Conservation (phyloP, 2,888 invertebrate genomes). For the Eupeodes latifasciatus region DNA sequence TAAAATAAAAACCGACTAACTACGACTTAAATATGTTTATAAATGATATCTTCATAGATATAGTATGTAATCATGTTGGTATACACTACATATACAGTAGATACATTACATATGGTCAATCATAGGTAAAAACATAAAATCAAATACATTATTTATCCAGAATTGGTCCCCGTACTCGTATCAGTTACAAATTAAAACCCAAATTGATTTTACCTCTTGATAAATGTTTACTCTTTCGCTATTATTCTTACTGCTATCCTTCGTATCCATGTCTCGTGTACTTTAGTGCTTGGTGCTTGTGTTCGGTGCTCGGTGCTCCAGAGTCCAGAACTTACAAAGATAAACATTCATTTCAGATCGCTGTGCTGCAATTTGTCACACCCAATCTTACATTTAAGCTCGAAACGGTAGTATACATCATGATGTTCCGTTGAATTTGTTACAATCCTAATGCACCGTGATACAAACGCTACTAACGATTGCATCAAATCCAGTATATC, state of each 20-base stretch:
- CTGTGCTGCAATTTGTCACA: constrained; percentile 67
- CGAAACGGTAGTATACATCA: constrained; percentile 25
- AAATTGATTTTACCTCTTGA: constrained; percentile 59
- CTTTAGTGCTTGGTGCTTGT: neutral
- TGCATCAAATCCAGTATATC: constrained; percentile 73
- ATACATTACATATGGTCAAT: no score
- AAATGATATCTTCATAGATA: no score
- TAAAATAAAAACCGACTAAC: no score
- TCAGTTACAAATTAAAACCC: constrained; percentile 45
- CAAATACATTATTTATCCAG: neutral
- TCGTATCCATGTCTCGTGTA: neutral
- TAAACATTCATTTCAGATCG: constrained; percentile 60
- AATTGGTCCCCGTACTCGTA: neutral
- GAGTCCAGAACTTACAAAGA: constrained; percentile 34
- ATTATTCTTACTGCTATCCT: constrained; percentile 25
- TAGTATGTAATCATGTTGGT: no score
- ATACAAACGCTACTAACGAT: constrained; percentile 59
- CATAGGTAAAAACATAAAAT: neutral
- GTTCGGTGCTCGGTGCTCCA: neutral
- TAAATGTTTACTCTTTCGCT: constrained; percentile 53
- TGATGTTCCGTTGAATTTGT: constrained; percentile 49
- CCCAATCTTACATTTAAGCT: constrained; percentile 57
- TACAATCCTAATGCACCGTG: constrained; percentile 60
- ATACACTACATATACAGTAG: no score
- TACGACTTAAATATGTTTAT: no score